Evolutionary conservation across 1,140 invertebrate genomes (phyloP), one percentile per base, ranked within the genome.

Genomic region (Drosophila simulans): DNA sequence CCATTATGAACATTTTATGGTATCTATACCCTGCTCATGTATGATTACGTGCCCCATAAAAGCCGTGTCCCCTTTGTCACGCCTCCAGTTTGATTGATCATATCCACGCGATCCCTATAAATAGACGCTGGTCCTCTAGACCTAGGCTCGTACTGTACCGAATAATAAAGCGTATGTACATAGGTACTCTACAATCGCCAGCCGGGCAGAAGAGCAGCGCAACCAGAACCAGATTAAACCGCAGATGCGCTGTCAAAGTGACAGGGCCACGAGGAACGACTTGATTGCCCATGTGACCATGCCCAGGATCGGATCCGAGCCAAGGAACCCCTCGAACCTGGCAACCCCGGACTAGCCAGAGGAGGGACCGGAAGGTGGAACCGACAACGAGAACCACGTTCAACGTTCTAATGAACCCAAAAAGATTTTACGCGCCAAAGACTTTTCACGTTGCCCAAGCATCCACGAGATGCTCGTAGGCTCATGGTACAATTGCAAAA

Each of bases 351-450:
- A 27, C 25, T 20, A 35, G 43, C 45, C 25, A 1, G 45, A 42
- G 20, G 45, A 42, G 20, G 52, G 51, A 10, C 43, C 43, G 4
- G 46, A 40, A 31, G 40, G 31, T 3, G 34, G 17, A 39, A 31
- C 62, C 31, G n/a, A 15, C 42, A 45, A 52, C 68, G 39, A 56
- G 60, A 52, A 65, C 64, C 69, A 80, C 83, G 84, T 88, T 73
- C 83, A 88, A 88, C 83, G 83, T 88, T 88, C 83, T 88, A 88
- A 88, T 88, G 84, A 88, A 88, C 83, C 84, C 83, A 64, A 84
- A 70, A 89, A 80, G 84, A 88, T 89, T 88, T 88, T 84, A 88
- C 84, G 83, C 83, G 80, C 83, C 83, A 89, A 88, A 83, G 79
- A 65, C 65, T 83, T 86, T 89, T 89, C 59, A 86, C 74, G 65